These are phyloP conservation scores for Sylvicola fuscatus DNA, from an alignment of 2,888 invertebrate genomes.

Conservation along the genomic window DNA sequence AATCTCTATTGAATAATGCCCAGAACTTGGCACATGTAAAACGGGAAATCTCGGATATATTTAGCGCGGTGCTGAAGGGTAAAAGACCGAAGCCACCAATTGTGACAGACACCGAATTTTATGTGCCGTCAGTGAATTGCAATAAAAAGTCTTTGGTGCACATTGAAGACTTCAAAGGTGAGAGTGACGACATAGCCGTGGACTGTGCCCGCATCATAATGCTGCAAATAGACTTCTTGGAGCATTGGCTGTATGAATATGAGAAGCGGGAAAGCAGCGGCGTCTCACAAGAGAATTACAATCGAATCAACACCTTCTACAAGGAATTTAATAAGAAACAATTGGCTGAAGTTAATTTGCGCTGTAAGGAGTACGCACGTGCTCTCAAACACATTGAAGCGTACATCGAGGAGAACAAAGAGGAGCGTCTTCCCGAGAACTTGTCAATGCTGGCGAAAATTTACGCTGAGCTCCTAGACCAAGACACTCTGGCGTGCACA, in stretches of 20 bases:
- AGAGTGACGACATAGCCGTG: constrained; percentile 27
- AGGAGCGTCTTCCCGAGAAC: constrained; percentile 31
- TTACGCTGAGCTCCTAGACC: constrained; percentile 72
- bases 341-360: constrained; percentile 51
- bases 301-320: constrained; percentile 22
- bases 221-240: constrained; percentile 51
- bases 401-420: constrained; percentile 37
- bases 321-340: constrained; percentile 36
- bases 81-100: too few relatives aligned
- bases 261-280: constrained; percentile 5
- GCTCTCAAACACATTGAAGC: constrained; percentile 56
- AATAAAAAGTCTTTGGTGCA: constrained; percentile 8
- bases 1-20: too few relatives aligned
- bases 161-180: constrained; percentile 11
- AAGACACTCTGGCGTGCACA: constrained; percentile 73
- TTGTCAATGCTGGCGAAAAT: constrained; percentile 51
- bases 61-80: too few relatives aligned
- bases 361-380: constrained; percentile 52
- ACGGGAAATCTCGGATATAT: too few relatives aligned
- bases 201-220: constrained; percentile 50
- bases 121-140: constrained; percentile 4
- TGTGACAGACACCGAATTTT: constrained; percentile 2
- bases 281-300: too few relatives aligned
- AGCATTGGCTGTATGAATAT: constrained; percentile 52
- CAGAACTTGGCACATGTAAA: too few relatives aligned